These are phyloP conservation scores for Morpho achilles DNA, from an alignment of 2,888 invertebrate species.

Conservation along the genomic window DNA sequence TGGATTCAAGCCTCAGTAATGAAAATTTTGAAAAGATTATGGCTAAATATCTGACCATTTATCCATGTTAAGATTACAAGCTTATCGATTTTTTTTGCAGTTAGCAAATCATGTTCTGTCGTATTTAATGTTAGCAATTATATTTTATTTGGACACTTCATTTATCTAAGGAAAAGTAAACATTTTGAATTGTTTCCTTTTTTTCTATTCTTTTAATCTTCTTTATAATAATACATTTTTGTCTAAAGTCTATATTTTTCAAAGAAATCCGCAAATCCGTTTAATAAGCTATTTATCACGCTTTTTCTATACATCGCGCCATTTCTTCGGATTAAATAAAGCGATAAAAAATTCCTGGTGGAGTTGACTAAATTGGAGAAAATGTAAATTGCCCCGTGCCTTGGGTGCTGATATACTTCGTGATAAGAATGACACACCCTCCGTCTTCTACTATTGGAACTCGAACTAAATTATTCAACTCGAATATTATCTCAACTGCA, in stretches of 20 bases:
- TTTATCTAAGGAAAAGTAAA: background rate
- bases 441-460: conserved; percentile 19
- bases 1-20: too few relatives aligned
- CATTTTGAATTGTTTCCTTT: background rate
- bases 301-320: conserved; percentile 17
- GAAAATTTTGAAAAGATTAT: too few relatives aligned
- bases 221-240: background rate
- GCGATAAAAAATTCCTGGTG: conserved; percentile 60
- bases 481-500: background rate
- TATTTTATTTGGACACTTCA: too few relatives aligned
- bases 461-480: conserved; percentile 9
- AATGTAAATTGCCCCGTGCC: conserved; percentile 68
- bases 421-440: conserved; percentile 48
- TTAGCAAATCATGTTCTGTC: too few relatives aligned
- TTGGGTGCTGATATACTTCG: conserved; percentile 46
- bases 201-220: too few relatives aligned
- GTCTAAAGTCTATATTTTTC: background rate
- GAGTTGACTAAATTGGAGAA: conserved; percentile 67
- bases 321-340: conserved; percentile 37
- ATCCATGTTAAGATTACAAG: too few relatives aligned
- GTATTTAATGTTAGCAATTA: too few relatives aligned
- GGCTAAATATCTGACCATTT: too few relatives aligned
- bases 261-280: background rate
- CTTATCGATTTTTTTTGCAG: too few relatives aligned
- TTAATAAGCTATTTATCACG: conserved; percentile 4